Evolutionary conservation across 2,888 invertebrate species (phyloP).

Genomic region (Caenorhabditis doughertyi): DNA sequence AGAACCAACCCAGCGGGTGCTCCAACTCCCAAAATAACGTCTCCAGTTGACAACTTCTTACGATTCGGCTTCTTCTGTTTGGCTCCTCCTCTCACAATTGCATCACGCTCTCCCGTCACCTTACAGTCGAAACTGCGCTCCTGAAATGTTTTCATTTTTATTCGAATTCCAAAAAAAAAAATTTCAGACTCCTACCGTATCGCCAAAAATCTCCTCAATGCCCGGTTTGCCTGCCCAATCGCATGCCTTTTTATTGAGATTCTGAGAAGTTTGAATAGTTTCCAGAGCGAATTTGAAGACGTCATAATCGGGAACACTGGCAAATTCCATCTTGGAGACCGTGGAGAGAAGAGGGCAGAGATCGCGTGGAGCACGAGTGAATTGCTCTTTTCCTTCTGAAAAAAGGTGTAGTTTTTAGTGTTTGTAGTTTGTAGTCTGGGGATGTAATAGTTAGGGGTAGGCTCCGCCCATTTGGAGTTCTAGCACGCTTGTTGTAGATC

Average conservation of each 20-base stretch:
- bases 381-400: constrained; percentile 45
- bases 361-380: constrained; percentile 6
- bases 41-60: constrained; percentile 35
- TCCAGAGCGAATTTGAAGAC: constrained; percentile 16
- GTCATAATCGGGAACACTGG: constrained; percentile 44
- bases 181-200: no score
- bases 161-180: no score
- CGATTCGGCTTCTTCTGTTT: constrained; percentile 30
- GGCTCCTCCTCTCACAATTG: not conserved
- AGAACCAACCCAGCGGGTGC: constrained; percentile 26
- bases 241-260: constrained; percentile 14
- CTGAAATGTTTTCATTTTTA: constrained; percentile 25
- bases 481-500: no score
- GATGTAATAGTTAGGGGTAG: not conserved
- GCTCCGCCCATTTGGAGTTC: no score
- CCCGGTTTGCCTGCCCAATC: constrained; percentile 38
- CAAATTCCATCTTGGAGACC: constrained; percentile 19
- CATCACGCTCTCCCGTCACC: constrained; percentile 47
- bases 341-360: not conserved
- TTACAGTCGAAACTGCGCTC: constrained; percentile 25
- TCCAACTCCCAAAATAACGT: constrained; percentile 41
- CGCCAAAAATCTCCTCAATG: constrained; percentile 34
- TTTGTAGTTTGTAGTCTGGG: not conserved
- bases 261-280: not conserved
- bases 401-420: not conserved